phyloP scores from a whole-genome alignment of 1,140 invertebrate species.

The Atopsyche davidsoni region DNA sequence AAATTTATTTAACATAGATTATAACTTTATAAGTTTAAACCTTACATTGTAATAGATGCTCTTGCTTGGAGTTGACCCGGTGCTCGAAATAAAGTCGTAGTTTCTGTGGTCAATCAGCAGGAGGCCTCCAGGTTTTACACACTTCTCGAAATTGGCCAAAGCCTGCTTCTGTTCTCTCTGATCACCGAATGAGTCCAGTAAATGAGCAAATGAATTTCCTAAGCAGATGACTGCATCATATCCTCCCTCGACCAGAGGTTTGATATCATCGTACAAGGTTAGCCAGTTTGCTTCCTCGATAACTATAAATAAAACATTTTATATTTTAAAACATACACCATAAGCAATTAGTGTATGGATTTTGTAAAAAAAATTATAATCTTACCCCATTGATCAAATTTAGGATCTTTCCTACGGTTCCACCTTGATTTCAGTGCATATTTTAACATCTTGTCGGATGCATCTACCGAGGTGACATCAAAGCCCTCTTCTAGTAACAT shows the following conservation, averaged over 20 bases:
- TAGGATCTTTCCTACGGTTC: conserved; percentile 69
- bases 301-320: conserved; percentile 47
- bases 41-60: conserved; percentile 86
- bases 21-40: conserved; percentile 28
- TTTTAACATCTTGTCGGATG: conserved; percentile 88
- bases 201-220: conserved; percentile 85
- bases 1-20: background rate
- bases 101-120: conserved; percentile 83
- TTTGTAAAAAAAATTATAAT: conserved; percentile 2
- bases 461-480: conserved; percentile 76
- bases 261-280: conserved; percentile 64
- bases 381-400: conserved; percentile 80
- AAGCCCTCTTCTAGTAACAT: conserved; percentile 85
- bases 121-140: conserved; percentile 77
- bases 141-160: conserved; percentile 69
- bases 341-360: background rate
- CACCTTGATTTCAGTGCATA: conserved; percentile 79
- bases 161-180: conserved; percentile 72
- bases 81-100: conserved; percentile 67
- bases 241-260: conserved; percentile 51
- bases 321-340: too few relatives aligned
- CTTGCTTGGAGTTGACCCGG: conserved; percentile 66
- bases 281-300: conserved; percentile 81
- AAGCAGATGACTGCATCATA: conserved; percentile 82
- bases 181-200: conserved; percentile 70